Conservation (phyloP, 2,113 vertebrate genomes). For the Bubo scandiacus region DNA sequence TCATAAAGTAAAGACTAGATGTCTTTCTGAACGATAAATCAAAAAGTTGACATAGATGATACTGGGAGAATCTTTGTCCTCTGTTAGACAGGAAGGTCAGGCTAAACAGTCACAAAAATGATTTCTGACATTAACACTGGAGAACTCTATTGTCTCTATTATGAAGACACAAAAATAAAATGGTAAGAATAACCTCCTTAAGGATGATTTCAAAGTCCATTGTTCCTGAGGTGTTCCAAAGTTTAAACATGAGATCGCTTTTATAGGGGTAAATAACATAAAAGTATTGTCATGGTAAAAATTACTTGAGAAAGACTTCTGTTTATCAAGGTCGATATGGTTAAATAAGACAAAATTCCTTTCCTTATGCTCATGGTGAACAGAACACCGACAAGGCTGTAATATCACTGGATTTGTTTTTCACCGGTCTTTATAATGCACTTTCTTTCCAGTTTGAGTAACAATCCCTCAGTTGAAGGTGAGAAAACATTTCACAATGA, state of each 20-base stretch:
- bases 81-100: not conserved
- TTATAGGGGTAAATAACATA: not conserved
- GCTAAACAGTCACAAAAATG: not conserved
- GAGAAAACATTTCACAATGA: not conserved
- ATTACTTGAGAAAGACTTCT: not conserved
- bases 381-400: not conserved
- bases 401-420: not conserved
- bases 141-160: not conserved
- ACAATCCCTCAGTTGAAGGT: not conserved
- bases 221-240: not conserved
- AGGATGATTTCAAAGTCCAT: not conserved
- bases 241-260: not conserved
- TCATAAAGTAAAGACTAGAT: not conserved
- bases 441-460: not conserved
- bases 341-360: not conserved
- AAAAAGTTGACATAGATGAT: accelerated
- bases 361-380: not conserved
- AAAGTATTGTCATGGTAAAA: not conserved
- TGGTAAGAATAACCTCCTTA: not conserved
- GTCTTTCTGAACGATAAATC: not conserved
- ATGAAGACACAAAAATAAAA: not conserved
- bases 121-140: not conserved
- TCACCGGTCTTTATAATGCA: not conserved
- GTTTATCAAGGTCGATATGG: not conserved
- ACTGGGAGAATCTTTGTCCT: not conserved